Percentiles rank a stretch among this genome's conserved stretches.
Evolutionary conservation across 2,888 invertebrate genomes (phyloP).

Genomic region (Machimus rusticus): DNA sequence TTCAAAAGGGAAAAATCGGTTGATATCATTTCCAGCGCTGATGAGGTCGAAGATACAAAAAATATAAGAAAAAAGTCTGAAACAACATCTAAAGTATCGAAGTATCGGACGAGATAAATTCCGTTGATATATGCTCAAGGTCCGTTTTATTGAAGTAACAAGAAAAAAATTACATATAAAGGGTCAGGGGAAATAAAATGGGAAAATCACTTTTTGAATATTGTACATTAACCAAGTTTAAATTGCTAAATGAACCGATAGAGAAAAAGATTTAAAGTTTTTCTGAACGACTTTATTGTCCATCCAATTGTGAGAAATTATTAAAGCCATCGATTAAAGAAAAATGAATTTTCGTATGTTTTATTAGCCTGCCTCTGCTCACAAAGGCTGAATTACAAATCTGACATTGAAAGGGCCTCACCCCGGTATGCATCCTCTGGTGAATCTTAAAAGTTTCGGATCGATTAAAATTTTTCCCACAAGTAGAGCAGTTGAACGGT

Average conservation of each 20-base stretch:
- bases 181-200: neutral
- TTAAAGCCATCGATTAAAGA: neutral
- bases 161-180: neutral
- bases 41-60: neutral
- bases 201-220: no score
- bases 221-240: no score
- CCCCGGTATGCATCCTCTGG: neutral
- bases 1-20: constrained; percentile 26
- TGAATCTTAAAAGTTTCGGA: neutral
- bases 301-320: neutral
- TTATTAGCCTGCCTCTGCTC: constrained; percentile 44
- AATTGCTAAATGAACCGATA: no score
- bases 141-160: neutral
- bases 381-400: constrained; percentile 46
- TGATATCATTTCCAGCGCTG: neutral
- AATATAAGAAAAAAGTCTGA: constrained; percentile 11
- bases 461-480: constrained; percentile 12
- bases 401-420: neutral
- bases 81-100: neutral
- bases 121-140: no score
- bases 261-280: neutral
- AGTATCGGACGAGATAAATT: no score
- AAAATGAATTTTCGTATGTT: constrained; percentile 37
- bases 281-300: neutral
- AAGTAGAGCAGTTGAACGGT: constrained; percentile 45